A percentile compares a stretch with the other conserved stretches of the same genome.
Conservation (phyloP, 2,888 invertebrate species). For the Leptopterna dolabrata region DNA sequence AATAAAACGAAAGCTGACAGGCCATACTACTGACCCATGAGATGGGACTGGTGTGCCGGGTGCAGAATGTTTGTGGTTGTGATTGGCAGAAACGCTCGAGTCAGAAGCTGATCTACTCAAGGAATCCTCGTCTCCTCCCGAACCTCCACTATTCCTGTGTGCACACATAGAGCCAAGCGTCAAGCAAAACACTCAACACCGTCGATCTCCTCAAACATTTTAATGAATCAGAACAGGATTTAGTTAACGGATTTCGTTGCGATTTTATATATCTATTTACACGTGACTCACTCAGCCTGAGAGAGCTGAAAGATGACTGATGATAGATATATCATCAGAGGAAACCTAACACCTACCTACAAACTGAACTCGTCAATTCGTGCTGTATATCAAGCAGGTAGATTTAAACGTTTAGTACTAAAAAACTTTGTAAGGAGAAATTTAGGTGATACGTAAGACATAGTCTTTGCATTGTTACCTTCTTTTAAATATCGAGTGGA, state of each 20-base stretch:
- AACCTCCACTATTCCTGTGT: slow-evolving; percentile 69
- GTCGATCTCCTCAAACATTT: not conserved
- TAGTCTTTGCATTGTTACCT: too few relatives aligned
- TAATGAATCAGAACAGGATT: not conserved
- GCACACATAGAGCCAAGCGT: slow-evolving; percentile 55
- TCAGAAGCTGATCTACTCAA: slow-evolving; percentile 92
- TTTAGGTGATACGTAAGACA: too few relatives aligned
- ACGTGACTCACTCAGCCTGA: too few relatives aligned
- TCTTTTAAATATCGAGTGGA: too few relatives aligned
- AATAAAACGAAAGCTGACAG: not conserved
- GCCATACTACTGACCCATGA: slow-evolving; percentile 71
- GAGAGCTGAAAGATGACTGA: too few relatives aligned
- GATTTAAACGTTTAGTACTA: too few relatives aligned
- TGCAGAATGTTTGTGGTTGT: slow-evolving; percentile 69
- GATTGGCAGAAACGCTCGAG: slow-evolving; percentile 82
- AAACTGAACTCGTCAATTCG: too few relatives aligned
- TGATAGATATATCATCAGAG: too few relatives aligned
- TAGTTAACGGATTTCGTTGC: not conserved
- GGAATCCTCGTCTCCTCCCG: slow-evolving; percentile 79
- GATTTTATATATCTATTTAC: too few relatives aligned
- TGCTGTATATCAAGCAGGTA: too few relatives aligned
- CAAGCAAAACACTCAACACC: slow-evolving; percentile 18
- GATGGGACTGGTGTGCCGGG: slow-evolving; percentile 76
- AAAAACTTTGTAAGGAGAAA: too few relatives aligned
- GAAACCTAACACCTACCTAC: too few relatives aligned